phyloP scores from a whole-genome alignment of 2,113 vertebrate species.

The Mus musculus region DNA sequence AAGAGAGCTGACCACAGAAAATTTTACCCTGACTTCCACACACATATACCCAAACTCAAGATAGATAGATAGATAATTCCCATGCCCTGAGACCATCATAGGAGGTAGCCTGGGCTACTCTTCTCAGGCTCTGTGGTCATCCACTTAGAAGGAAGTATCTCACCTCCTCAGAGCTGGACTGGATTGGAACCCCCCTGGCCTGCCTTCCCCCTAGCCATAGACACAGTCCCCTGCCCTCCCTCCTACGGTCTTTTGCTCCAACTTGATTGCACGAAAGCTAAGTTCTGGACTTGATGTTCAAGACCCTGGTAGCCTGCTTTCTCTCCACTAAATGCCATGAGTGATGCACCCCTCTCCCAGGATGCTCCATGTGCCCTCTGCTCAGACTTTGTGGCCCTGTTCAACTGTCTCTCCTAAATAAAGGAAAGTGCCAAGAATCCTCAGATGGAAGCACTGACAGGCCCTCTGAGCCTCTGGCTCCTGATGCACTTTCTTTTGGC shows the following conservation, averaged over 20 bases:
- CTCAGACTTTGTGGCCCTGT: neutral
- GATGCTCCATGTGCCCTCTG: neutral
- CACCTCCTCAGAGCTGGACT: neutral
- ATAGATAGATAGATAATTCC: neutral
- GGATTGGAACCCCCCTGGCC: neutral
- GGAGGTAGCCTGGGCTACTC: neutral
- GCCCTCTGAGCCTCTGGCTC: neutral
- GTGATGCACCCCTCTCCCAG: neutral
- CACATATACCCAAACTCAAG: too few species aligned
- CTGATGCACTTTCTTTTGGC: neutral
- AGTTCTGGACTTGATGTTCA: neutral
- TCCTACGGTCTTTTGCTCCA: neutral
- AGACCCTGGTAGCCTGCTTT: neutral
- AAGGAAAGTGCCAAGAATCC: neutral
- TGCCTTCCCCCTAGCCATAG: neutral
- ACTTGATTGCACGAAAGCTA: neutral
- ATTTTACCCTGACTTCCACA: neutral
- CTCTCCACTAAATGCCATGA: neutral
- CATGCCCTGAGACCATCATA: neutral
- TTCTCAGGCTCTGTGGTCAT: neutral
- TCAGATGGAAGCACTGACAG: neutral
- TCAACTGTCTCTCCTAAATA: neutral
- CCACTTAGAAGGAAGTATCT: neutral
- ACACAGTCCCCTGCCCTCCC: neutral
- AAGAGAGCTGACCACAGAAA: neutral